Evolutionary conservation across 2,797 vertebrate genomes (phyloP), one percentile per base, ranked within the genome.

Genomic region (Galago senegalensis): DNA sequence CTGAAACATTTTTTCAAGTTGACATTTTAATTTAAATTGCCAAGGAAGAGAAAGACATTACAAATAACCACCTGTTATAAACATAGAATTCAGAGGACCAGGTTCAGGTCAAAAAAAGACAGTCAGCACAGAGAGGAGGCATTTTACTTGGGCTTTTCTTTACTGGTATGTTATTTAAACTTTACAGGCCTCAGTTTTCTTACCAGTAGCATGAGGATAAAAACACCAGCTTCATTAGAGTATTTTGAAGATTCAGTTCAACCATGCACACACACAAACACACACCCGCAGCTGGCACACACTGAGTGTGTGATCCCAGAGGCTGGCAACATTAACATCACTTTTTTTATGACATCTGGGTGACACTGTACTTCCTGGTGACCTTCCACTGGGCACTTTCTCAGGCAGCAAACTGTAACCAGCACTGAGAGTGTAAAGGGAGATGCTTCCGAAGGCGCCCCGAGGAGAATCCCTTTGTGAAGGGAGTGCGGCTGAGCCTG

Each of bases 1-100:
- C 88, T 89, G 83, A 79, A 70, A 96, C n/a, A 75, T 43, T 92
- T 89, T 87, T 90, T 89, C 29, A 46, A 37, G 58, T 2, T 85
- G 93, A 93, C 67, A 12, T 85, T 93, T 91, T 94, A 43, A 69
- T 86, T 93, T 67, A 83, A 63, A 43, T 75, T 58, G 56, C 63
- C 89, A 91, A 56, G 75, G 65, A 94, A 87, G 69, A 93, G 67
- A 91, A 92, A 92, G 82, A 14, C 43, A 46, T 77, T 76, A 76
- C n/a, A 87, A 89, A 84, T 67, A 88, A 43, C 37, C 1, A 29
- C 58, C 82, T 87, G 75, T 46, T 86, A 23, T 23, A 46, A 92
- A 79, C 34, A 58, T 1, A 13, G 46, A 34, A 25, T n/a, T 67
- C 53, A 53, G 70, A 85, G 60, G n/a, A 29, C 1, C 27, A 29